Evolutionary conservation across 2,888 invertebrate genomes (phyloP).

Genomic region (Drosophila anomelani): DNA sequence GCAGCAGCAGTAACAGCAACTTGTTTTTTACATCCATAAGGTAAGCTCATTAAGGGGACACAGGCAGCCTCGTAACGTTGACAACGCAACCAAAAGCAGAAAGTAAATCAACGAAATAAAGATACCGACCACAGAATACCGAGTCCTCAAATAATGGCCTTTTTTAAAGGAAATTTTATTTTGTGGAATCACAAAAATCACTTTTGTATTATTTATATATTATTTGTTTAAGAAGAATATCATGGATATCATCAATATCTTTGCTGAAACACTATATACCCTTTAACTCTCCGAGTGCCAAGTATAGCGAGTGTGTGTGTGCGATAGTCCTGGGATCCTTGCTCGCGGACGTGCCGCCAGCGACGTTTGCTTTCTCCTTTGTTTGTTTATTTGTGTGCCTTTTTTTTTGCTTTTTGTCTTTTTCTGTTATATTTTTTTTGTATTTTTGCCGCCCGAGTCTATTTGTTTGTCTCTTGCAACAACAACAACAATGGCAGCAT

Average conservation of each 20-base stretch:
- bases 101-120: constrained; percentile 6
- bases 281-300: not conserved
- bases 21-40: constrained; percentile 67
- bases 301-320: constrained; percentile 6
- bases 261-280: not conserved
- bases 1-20: constrained; percentile 27
- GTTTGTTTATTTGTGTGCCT: constrained; percentile 72
- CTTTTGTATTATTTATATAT: too few species aligned
- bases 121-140: not conserved
- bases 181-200: not conserved
- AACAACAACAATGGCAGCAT: constrained; percentile 32
- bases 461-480: constrained; percentile 54
- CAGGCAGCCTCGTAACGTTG: constrained; percentile 52
- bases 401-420: constrained; percentile 32
- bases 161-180: not conserved
- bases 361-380: constrained; percentile 71
- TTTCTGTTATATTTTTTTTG: constrained; percentile 20
- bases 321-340: constrained; percentile 45
- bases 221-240: not conserved
- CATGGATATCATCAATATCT: not conserved
- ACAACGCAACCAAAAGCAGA: constrained; percentile 44
- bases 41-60: constrained; percentile 72
- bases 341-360: constrained; percentile 69
- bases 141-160: not conserved
- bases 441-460: constrained; percentile 43